Evolutionary conservation across 1,140 invertebrate species (phyloP).

Genomic region (Ephestia elutella): DNA sequence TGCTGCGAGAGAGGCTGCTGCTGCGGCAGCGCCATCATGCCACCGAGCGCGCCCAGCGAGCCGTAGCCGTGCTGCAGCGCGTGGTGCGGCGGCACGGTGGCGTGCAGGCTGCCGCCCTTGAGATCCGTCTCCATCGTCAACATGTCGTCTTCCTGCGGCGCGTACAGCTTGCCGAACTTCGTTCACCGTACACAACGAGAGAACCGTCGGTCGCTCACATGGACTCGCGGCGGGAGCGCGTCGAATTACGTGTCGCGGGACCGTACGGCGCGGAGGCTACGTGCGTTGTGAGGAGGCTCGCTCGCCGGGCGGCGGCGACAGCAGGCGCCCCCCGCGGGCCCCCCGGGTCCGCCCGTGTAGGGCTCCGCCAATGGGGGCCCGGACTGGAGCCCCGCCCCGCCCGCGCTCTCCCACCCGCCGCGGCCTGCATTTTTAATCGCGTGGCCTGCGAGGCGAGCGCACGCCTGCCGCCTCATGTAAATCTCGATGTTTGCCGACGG

Average conservation of each 20-base stretch:
- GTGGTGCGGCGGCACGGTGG: conserved; percentile 87
- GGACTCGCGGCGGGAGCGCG: conserved; percentile 61
- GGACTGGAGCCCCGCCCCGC: conserved; percentile 34
- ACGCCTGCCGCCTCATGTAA: conserved; percentile 66
- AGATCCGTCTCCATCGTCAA: conserved; percentile 91
- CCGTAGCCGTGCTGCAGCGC: conserved; percentile 81
- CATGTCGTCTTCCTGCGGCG: conserved; percentile 83
- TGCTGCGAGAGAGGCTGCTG: conserved; percentile 72
- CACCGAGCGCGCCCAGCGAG: conserved; percentile 80
- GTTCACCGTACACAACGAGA: conserved; percentile 68
- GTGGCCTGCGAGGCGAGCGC: conserved; percentile 59
- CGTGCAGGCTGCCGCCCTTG: conserved; percentile 87
- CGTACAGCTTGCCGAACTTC: conserved; percentile 81
- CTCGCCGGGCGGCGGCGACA: conserved; percentile 48
- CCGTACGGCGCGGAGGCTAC: conserved; percentile 63
- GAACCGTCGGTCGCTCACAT: conserved; percentile 67
- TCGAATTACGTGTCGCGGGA: conserved; percentile 44
- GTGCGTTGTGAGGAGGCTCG: conserved; percentile 63
- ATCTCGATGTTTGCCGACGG: conserved; percentile 69
- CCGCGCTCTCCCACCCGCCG: conserved; percentile 55
- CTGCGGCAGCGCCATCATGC: conserved; percentile 78
- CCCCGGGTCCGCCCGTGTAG: conserved; percentile 32
- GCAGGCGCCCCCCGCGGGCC: conserved; percentile 35
- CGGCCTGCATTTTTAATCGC: conserved; percentile 69
- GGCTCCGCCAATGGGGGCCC: conserved; percentile 31